A percentile compares a stretch with the other conserved stretches of the same genome.
phyloP scores from a whole-genome alignment of 2,888 invertebrate genomes.

The Trachelus iudaicus region DNA sequence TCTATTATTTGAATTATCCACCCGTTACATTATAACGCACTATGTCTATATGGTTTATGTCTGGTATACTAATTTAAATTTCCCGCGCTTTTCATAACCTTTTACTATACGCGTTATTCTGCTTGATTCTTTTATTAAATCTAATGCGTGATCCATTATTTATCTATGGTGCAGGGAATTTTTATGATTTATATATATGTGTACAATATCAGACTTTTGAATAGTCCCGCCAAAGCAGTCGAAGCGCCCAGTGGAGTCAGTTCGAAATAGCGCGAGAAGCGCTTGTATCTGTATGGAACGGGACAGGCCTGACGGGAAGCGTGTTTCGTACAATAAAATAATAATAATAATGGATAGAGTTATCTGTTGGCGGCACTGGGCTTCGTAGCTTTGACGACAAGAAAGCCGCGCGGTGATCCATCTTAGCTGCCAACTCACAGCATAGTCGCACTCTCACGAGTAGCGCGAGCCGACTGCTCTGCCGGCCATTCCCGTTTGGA shows the following conservation, averaged over 20 bases:
- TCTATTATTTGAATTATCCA: slow-evolving; percentile 25
- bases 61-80: not conserved
- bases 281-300: not conserved
- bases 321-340: slow-evolving; percentile 42
- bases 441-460: not conserved
- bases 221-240: no score
- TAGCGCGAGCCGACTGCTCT: not conserved
- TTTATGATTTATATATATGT: not conserved
- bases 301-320: slow-evolving; percentile 18
- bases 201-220: not conserved
- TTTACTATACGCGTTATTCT: not conserved
- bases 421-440: slow-evolving; percentile 50
- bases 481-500: not conserved
- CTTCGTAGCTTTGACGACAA: slow-evolving; percentile 46
- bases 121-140: not conserved
- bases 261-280: not conserved
- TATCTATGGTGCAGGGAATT: not conserved
- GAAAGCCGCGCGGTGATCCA: slow-evolving; percentile 51
- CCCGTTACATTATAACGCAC: slow-evolving; percentile 5
- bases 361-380: slow-evolving; percentile 36
- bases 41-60: not conserved
- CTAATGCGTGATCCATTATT: not conserved
- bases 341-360: slow-evolving; percentile 38
- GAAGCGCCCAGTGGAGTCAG: not conserved
- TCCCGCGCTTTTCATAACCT: not conserved